Conservation (phyloP, 2,113 vertebrate species). For the Mastomys natalensis region DNA sequence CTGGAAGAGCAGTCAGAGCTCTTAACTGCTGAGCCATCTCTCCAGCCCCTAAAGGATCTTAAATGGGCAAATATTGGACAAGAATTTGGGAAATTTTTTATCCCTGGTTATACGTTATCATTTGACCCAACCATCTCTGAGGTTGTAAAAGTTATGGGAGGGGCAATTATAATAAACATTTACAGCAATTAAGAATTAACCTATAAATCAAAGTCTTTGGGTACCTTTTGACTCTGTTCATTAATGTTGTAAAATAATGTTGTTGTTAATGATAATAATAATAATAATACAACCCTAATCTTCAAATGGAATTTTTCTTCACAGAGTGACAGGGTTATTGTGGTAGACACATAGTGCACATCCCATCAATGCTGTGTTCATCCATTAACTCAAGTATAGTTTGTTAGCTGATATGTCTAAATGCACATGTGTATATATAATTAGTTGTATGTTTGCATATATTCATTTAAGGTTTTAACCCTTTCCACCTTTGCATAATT, state of each 20-base stretch:
- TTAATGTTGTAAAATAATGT: not conserved
- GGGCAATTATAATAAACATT: not conserved
- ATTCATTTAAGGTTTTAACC: conserved; percentile 8
- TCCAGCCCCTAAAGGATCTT: not conserved
- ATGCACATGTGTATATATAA: conserved; percentile 1
- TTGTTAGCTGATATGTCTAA: conserved; percentile 18
- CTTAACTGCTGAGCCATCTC: no score
- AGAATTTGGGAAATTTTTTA: not conserved
- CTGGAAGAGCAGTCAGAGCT: no score
- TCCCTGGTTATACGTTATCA: not conserved
- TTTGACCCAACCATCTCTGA: conserved; percentile 44
- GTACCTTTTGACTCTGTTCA: conserved; percentile 24
- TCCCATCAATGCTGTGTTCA: not conserved
- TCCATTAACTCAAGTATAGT: conserved; percentile 2
- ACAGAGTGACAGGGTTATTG: not conserved
- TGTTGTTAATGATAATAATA: not conserved
- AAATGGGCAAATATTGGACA: not conserved
- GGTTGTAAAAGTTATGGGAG: conserved; percentile 16
- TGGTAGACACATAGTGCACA: not conserved
- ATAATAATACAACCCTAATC: not conserved
- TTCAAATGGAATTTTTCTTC: conserved; percentile 47
- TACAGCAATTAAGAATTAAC: not conserved
- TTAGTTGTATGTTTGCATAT: conserved; percentile 29
- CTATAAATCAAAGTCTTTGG: conserved; percentile 10
- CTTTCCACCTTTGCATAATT: not conserved